Evolutionary conservation across 2,797 vertebrate species (phyloP), one percentile per base, ranked within the genome.

Genomic region (Sebastes minor): DNA sequence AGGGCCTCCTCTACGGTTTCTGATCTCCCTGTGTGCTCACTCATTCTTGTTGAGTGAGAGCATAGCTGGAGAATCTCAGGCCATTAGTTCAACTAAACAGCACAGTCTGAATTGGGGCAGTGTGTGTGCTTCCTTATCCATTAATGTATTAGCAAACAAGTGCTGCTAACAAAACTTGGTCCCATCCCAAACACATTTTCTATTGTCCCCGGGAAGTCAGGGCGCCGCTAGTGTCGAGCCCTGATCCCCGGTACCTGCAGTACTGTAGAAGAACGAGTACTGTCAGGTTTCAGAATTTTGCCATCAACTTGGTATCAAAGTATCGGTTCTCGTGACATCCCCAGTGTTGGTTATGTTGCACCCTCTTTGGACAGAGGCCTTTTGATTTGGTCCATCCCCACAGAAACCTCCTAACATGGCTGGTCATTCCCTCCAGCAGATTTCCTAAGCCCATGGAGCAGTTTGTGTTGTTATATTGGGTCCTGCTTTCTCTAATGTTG

Each of bases 21-120:
- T 84, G 65, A 62, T 80, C 71, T 76, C 27, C 38, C 64, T 75
- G 69, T 81, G 66, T 63, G 68, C 73, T 86, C 71, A 59, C 76
- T 91, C 78, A 66, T 82, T 89, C 79, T 81, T 90, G 70, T 57
- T 46, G 78, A 56, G 77, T 86, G 86, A 87, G 69, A 77, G 42
- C 76, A 78, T 75, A 12, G 65, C 78, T 23, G 57, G 46, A 68
- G 82, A 80, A 79, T 84, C 71, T 71, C 56, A 61, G 73, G 60
- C 30, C 68, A 52, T 74, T 71, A 57, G 55, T 64, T 83, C 49
- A 80, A 33, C 67, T 16, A 20, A 86, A 74, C 56, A n/a, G 49
- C 16, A 65, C 55, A 25, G 27, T 63, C 65, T 77, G 63, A 81
- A 63, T 78, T 49, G 27, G 59, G 57, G 59, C 18, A 59, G 20